A percentile compares a stretch with the other conserved stretches of the same genome.
Evolutionary conservation across 2,888 invertebrate genomes (phyloP).

Genomic region (Drosophila nr. fundita): DNA sequence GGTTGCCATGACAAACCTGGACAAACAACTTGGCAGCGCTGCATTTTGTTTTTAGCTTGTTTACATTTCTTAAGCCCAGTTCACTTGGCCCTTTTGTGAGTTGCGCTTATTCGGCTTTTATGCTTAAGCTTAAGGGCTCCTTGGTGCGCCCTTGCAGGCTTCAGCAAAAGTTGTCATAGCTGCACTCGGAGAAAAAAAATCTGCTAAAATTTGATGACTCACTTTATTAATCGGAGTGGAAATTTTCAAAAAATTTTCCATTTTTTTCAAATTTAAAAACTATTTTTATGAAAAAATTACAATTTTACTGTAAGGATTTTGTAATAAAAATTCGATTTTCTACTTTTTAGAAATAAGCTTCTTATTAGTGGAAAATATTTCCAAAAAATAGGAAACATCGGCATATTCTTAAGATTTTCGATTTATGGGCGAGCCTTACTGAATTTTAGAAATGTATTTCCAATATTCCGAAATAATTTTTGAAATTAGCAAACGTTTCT

Average conservation of each 20-base stretch:
- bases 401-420: neutral
- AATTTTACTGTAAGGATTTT: neutral
- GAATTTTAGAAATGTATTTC: neutral
- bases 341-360: neutral
- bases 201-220: neutral
- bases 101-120: constrained; percentile 61
- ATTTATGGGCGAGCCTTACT: too few relatives aligned
- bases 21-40: constrained; percentile 50
- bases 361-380: neutral
- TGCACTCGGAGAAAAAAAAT: neutral
- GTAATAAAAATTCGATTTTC: neutral
- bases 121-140: constrained; percentile 54
- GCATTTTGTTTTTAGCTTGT: constrained; percentile 58
- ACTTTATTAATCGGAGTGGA: neutral
- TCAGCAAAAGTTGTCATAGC: constrained; percentile 60
- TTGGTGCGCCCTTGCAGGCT: constrained; percentile 39
- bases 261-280: neutral
- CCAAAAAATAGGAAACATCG: neutral
- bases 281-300: too few relatives aligned
- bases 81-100: constrained; percentile 42
- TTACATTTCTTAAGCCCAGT: constrained; percentile 52
- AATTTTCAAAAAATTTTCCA: neutral
- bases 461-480: neutral
- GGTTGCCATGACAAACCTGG: constrained; percentile 65
- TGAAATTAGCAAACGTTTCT: too few relatives aligned